Percentiles rank a stretch among this genome's conserved stretches.
Conservation (phyloP, 2,888 invertebrate genomes). For the Lepidocyrtinus sp. region DNA sequence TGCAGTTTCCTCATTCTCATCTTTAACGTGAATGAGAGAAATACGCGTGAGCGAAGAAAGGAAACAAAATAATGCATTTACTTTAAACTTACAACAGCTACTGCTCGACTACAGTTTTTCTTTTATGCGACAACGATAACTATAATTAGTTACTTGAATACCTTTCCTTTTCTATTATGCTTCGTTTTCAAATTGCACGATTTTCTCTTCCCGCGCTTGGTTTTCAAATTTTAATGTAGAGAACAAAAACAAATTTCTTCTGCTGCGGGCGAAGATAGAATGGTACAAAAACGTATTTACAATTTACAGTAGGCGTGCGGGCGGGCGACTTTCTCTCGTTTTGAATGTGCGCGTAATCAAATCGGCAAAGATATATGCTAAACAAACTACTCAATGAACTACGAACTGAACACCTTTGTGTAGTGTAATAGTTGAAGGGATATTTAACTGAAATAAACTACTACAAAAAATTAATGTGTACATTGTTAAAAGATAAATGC, state of each 20-base stretch:
- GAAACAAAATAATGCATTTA: not conserved
- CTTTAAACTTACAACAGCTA: not conserved
- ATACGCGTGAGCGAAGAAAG: not conserved
- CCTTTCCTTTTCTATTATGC: too few relatives aligned
- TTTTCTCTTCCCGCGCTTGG: too few relatives aligned
- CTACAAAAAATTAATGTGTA: slow-evolving; percentile 37
- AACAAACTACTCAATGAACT: not conserved
- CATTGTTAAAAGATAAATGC: slow-evolving; percentile 46
- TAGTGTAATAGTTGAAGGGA: not conserved
- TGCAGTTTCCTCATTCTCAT: too few relatives aligned
- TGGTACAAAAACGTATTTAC: slow-evolving; percentile 32
- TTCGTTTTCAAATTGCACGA: too few relatives aligned
- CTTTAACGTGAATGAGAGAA: not conserved
- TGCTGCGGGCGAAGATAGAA: too few relatives aligned
- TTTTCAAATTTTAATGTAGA: too few relatives aligned
- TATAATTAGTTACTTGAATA: too few relatives aligned
- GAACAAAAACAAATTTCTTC: too few relatives aligned
- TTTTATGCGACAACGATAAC: not conserved
- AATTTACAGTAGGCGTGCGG: too few relatives aligned
- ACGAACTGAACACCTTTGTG: slow-evolving; percentile 30
- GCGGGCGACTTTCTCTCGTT: too few relatives aligned
- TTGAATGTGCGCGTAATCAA: too few relatives aligned
- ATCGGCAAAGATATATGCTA: too few relatives aligned
- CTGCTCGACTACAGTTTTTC: not conserved
- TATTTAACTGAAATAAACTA: slow-evolving; percentile 17